Evolutionary conservation across 2,888 invertebrate genomes (phyloP), one percentile per base, ranked within the genome.

Genomic region (Macaria notata): DNA sequence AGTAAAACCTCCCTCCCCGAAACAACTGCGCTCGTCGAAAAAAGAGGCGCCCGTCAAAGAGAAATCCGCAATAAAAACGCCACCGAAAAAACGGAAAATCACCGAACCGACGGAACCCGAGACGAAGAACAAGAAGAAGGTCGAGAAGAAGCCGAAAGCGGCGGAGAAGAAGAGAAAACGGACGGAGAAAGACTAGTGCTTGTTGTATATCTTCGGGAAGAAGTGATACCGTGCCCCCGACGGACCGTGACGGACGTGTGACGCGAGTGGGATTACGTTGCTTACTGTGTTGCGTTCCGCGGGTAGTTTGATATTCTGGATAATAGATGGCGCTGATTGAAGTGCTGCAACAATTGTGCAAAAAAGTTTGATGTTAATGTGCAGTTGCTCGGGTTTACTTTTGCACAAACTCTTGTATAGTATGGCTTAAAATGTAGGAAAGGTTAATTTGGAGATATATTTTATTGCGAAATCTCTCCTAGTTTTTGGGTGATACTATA

Each of bases 151-250:
- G 69, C 19, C 49, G 29, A 76, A 76, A 65, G 52, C 56, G 36
- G 53, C 69, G 3, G 73, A 72, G 72, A 62, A 67, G 61, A 75
- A 70, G 50, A 69, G 73, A 66, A 92, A 81, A 82, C 89, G 83
- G 73, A 81, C 81, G 0, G 88, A 86, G 72, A 92, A 88, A 59
- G 88, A 89, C 71, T 89, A 90, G 90, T 88, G 89, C 84, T 86
- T 88, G 63, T 70, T 83, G 64, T 78, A 84, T 64, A 86, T 88
- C 67, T 89, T 86, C 69, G 81, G 76, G 60, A 84, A 79, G 68
- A 72, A 77, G 59, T 77, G 73, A 70, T 70, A 59, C n/a, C 36
- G 19, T 19, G 19, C 19, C 19, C 19, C 19, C 19, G 19, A 19
- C 19, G 36, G 53, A 29, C 19, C 38, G 51, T 54, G 49, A 55